phyloP scores from a whole-genome alignment of 2,888 invertebrate genomes.

The Hypena proboscidalis region DNA sequence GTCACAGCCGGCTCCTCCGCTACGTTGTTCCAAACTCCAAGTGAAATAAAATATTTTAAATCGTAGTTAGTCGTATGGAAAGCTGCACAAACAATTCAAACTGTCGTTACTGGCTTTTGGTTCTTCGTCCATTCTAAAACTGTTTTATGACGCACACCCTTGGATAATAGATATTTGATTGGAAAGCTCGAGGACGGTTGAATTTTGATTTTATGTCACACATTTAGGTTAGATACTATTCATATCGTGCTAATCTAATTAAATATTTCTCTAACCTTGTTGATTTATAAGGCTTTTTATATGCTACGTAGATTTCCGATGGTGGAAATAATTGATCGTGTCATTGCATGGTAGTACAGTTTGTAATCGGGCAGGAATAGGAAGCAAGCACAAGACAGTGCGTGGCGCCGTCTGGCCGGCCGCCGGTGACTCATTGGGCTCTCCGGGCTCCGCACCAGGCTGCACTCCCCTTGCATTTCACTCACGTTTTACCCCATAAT shows the following conservation, averaged over 20 bases:
- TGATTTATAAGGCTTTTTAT: slow-evolving; percentile 57
- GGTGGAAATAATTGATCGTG: slow-evolving; percentile 51
- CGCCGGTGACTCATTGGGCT: slow-evolving; percentile 75
- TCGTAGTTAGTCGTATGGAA: slow-evolving; percentile 31
- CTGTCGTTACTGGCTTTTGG: slow-evolving; percentile 33
- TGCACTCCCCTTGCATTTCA: slow-evolving; percentile 69
- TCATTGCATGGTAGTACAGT: slow-evolving; percentile 44
- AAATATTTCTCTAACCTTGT: slow-evolving; percentile 50
- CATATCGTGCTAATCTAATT: slow-evolving; percentile 40
- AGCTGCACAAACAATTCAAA: slow-evolving; percentile 36
- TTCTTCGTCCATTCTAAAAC: slow-evolving; percentile 17
- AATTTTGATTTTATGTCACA: slow-evolving; percentile 10
- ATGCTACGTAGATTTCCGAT: slow-evolving; percentile 60
- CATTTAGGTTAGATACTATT: slow-evolving; percentile 15
- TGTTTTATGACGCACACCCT: slow-evolving; percentile 16
- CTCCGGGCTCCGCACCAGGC: slow-evolving; percentile 57
- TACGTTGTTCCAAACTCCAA: slow-evolving; percentile 27
- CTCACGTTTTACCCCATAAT: slow-evolving; percentile 72
- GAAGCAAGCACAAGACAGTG: slow-evolving; percentile 65
- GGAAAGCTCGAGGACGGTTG: neutral
- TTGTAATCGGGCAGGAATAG: slow-evolving; percentile 55
- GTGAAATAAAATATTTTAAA: slow-evolving; percentile 36
- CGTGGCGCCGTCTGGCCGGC: slow-evolving; percentile 80
- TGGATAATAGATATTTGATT: slow-evolving; percentile 31
- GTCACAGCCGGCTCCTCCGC: slow-evolving; percentile 46